Base-by-base conservation (phyloP, 1,140 invertebrate genomes). In the Ooceraea biroi region DNA sequence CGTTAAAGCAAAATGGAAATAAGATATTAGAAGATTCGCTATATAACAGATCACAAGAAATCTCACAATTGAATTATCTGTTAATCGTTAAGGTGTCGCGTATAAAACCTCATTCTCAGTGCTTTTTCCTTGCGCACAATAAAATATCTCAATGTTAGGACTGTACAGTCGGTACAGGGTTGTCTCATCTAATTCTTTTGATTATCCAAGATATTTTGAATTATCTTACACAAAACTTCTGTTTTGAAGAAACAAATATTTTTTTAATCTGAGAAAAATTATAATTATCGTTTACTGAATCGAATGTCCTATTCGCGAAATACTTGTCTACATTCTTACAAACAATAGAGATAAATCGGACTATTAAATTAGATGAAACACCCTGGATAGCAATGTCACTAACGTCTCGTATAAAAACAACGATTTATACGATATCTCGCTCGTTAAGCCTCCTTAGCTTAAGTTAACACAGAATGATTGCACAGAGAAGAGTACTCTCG, bases 401-500 rank as follows among this genome's bases (percentile, higher is more conserved):
- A 86, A 86, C 60, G 55, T 27, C 60, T 69, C 36, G 11, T 84
- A 89, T 27, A 52, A 83, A 77, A 83, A 77, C n/a, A 71, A 69
- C 41, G n/a, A 27, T 73, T 82, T 74, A 68, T 78, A 73, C 65
- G 55, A 85, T 30, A 36, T 61, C 65, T 82, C 57, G 44, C 57
- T 63, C 65, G 30, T 73, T 52, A 50, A 88, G 87, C 87, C 87
- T 88, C 86, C 88, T 69, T 82, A 66, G 50, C 78, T 88, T 88
- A 88, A 88, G 84, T 87, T 89, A 87, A 87, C 44, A 74, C 58
- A 83, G 60, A 85, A 89, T 85, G 76, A 89, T 87, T 89, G 86
- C 88, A 89, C 88, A 84, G 84, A n/a, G n/a, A 65, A 77, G 60
- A 65, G n/a, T 82, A 82, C 48, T 68, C 65, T 82, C 60, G 7